A percentile compares a stretch with the other conserved stretches of the same genome.
Evolutionary conservation across 1,140 invertebrate genomes (phyloP).

Genomic region (Forficula auricularia): DNA sequence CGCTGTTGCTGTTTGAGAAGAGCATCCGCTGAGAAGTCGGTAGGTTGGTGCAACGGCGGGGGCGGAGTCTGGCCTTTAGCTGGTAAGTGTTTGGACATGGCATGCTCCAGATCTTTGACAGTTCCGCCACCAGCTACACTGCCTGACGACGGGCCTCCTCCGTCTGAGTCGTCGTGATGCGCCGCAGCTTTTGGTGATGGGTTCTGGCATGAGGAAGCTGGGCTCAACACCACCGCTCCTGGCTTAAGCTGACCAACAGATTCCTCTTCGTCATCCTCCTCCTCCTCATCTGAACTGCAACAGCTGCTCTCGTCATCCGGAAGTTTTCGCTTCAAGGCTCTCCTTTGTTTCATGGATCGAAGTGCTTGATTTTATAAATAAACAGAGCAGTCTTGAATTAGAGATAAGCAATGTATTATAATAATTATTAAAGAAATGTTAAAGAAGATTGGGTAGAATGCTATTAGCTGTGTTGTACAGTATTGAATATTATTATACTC

Average conservation of each 20-base stretch:
- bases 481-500: no score
- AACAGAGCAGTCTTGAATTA: not conserved
- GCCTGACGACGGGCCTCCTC: constrained; percentile 12
- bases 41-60: constrained; percentile 41
- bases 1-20: constrained; percentile 63
- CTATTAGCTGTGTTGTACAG: no score
- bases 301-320: constrained; percentile 33
- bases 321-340: constrained; percentile 1
- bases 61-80: constrained; percentile 34
- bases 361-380: not conserved
- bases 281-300: constrained; percentile 31
- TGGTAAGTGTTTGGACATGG: constrained; percentile 89
- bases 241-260: not conserved
- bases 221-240: constrained; percentile 30
- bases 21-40: constrained; percentile 74
- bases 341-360: not conserved
- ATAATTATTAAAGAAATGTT: no score
- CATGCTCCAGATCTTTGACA: constrained; percentile 83
- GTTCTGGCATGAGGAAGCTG: constrained; percentile 33
- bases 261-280: constrained; percentile 29
- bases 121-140: constrained; percentile 23
- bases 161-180: constrained; percentile 17
- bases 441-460: no score
- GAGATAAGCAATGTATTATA: no score
- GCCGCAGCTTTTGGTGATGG: not conserved